These are phyloP conservation scores for Ecdyonurus torrentis DNA, from an alignment of 2,888 invertebrate genomes.

Conservation along the genomic window DNA sequence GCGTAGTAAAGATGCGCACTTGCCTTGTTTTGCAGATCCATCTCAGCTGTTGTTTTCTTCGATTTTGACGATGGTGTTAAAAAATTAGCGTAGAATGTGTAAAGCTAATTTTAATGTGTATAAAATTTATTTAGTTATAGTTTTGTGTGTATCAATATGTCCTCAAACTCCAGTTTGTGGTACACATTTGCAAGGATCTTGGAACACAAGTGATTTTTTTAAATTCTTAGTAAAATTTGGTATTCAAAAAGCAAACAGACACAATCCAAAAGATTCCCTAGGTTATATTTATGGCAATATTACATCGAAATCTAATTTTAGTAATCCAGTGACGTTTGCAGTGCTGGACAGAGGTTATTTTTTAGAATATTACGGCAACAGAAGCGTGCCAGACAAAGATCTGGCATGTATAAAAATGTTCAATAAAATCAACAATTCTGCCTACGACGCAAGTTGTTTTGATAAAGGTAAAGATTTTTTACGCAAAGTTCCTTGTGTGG, in stretches of 20 bases:
- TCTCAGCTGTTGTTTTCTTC: no score
- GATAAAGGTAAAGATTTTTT: constrained; percentile 59
- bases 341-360: constrained; percentile 79
- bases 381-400: constrained; percentile 44
- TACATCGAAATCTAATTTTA: constrained; percentile 49
- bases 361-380: constrained; percentile 74
- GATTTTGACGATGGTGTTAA: no score
- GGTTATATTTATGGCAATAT: constrained; percentile 96
- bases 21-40: no score
- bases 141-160: neutral
- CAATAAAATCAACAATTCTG: constrained; percentile 57
- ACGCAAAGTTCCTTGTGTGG: constrained; percentile 69
- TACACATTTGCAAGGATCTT: constrained; percentile 43
- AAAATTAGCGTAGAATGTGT: neutral
- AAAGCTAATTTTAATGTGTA: neutral
- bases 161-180: neutral
- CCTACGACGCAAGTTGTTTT: constrained; percentile 73
- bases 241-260: constrained; percentile 85
- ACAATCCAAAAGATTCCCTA: constrained; percentile 67
- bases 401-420: constrained; percentile 77
- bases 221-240: constrained; percentile 90
- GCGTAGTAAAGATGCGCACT: no score
- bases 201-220: constrained; percentile 58
- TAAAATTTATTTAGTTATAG: neutral
- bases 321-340: constrained; percentile 62